Conservation (phyloP, 2,797 vertebrate species). For the Rousettus madagascariensis region DNA sequence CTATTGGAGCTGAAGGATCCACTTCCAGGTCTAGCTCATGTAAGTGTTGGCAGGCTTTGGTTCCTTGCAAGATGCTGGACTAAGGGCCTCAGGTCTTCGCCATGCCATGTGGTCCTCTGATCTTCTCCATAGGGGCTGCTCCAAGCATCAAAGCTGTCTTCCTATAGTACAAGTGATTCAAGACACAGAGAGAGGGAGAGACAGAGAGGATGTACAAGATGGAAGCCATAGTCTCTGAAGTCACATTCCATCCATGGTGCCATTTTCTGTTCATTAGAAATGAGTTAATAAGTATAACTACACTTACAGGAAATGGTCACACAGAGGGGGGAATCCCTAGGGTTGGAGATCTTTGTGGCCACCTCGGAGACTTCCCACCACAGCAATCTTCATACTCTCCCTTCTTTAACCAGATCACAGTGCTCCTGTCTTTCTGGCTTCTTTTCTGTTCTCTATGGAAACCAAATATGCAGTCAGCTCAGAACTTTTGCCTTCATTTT, state of each 20-base stretch:
- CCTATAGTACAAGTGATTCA: background rate
- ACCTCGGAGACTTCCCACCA: background rate
- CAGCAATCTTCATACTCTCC: background rate
- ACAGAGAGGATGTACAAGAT: background rate
- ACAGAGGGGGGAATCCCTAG: background rate
- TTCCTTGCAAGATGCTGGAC: background rate
- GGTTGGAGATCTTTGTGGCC: background rate
- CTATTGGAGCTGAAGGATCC: background rate
- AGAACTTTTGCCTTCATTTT: background rate
- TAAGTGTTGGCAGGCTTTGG: background rate
- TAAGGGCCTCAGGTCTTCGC: background rate
- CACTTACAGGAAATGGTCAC: background rate
- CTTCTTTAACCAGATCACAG: background rate
- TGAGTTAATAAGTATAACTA: background rate
- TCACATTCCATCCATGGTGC: background rate
- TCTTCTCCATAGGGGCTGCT: background rate
- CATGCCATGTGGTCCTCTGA: background rate
- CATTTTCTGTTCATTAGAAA: background rate
- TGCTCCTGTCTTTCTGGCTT: background rate
- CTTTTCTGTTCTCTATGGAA: background rate
- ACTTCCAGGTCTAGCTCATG: background rate
- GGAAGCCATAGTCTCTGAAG: background rate
- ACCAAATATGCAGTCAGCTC: background rate
- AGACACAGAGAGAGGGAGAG: background rate
- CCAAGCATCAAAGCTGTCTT: background rate